phyloP scores from a whole-genome alignment of 2,113 vertebrate genomes.

The Eupsittula cactorum region DNA sequence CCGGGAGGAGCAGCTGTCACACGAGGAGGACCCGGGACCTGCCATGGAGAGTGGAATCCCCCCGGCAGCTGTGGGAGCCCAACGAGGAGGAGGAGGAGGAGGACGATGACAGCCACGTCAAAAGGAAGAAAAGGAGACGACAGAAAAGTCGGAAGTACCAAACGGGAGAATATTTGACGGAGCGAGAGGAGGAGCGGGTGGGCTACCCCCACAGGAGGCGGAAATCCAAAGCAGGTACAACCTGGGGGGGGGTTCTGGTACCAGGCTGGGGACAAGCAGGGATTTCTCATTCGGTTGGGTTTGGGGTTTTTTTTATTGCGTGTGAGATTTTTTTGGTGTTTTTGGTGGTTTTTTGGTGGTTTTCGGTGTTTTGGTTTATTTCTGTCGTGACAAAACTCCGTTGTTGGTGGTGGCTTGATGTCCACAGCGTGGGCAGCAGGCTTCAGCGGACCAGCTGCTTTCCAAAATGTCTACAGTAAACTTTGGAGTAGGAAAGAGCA shows the following conservation, averaged over 20 bases:
- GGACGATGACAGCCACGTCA: slow-evolving; percentile 74
- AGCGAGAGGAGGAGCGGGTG: slow-evolving; percentile 81
- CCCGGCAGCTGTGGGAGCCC: slow-evolving; percentile 74
- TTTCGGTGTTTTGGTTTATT: background rate
- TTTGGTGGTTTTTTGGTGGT: background rate
- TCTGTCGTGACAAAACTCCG: background rate
- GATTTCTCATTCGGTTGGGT: background rate
- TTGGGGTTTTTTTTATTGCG: background rate
- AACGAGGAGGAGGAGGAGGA: slow-evolving; percentile 78
- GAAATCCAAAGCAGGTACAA: slow-evolving; percentile 76
- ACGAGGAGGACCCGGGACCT: slow-evolving; percentile 74
- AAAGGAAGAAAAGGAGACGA: slow-evolving; percentile 87
- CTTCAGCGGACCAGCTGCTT: background rate
- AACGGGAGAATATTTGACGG: slow-evolving; percentile 91
- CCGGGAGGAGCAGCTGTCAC: slow-evolving; percentile 71
- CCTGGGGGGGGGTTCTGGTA: background rate
- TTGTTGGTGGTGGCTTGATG: background rate
- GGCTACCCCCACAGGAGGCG: slow-evolving; percentile 67
- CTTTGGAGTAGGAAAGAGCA: background rate
- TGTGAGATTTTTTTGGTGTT: background rate
- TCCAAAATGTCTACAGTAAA: background rate
- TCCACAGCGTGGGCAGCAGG: background rate
- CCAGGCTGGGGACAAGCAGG: background rate
- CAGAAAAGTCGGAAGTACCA: slow-evolving; percentile 93
- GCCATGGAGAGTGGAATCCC: slow-evolving; percentile 77